Percentiles rank a stretch among this genome's conserved stretches.
Conservation (phyloP, 1,140 invertebrate species). For the Geopemphigus sp. region DNA sequence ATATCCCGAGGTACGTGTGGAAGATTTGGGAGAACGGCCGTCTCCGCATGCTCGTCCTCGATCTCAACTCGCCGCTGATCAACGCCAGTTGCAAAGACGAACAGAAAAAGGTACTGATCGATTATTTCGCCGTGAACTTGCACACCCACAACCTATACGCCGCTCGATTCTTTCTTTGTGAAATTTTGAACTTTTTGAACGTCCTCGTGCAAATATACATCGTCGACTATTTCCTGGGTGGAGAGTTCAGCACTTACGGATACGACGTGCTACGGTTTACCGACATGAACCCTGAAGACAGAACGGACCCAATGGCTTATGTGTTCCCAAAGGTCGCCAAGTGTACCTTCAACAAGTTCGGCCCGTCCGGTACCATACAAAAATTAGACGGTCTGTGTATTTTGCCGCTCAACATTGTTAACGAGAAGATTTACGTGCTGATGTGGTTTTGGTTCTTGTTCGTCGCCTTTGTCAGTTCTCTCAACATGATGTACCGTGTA, state of each 20-base stretch:
- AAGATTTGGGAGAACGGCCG: slow-evolving; percentile 71
- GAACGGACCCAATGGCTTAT: slow-evolving; percentile 58
- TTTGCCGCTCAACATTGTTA: slow-evolving; percentile 72
- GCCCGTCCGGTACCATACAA: slow-evolving; percentile 63
- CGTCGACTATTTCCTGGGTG: slow-evolving; percentile 71
- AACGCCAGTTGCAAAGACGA: slow-evolving; percentile 59
- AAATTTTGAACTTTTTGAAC: slow-evolving; percentile 57
- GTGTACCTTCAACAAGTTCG: slow-evolving; percentile 61
- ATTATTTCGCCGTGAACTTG: slow-evolving; percentile 54
- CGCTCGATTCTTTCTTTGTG: slow-evolving; percentile 58
- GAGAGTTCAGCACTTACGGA: slow-evolving; percentile 62
- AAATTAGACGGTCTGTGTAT: slow-evolving; percentile 69
- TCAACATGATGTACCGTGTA: slow-evolving; percentile 69
- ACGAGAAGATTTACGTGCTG: slow-evolving; percentile 77
- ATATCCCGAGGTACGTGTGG: slow-evolving; percentile 73
- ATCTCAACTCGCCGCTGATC: slow-evolving; percentile 58
- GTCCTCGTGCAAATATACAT: slow-evolving; percentile 63
- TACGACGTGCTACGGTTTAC: slow-evolving; percentile 54
- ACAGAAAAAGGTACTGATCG: slow-evolving; percentile 56
- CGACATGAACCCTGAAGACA: slow-evolving; percentile 76
- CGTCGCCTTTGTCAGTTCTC: slow-evolving; percentile 62
- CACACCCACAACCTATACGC: slow-evolving; percentile 57
- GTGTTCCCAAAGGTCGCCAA: slow-evolving; percentile 57
- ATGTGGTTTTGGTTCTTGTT: slow-evolving; percentile 80
- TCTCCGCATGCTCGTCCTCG: slow-evolving; percentile 55